phyloP scores from a whole-genome alignment of 1,140 invertebrate species.

The Lineus longissimus region DNA sequence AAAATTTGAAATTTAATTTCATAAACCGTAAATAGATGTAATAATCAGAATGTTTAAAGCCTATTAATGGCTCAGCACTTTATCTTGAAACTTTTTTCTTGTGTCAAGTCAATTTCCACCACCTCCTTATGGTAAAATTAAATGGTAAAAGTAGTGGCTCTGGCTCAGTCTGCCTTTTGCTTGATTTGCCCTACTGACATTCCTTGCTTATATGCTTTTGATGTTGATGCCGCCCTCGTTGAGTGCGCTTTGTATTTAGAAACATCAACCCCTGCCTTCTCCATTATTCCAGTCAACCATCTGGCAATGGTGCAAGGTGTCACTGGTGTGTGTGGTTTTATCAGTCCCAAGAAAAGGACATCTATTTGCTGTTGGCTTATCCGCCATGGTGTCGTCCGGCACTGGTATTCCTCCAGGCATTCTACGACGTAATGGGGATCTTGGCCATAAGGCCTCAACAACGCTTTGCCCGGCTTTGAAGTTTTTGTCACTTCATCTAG shows the following conservation, averaged over 20 bases:
- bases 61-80: not conserved
- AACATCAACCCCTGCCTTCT: not conserved
- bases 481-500: not conserved
- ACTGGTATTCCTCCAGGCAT: not conserved
- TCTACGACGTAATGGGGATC: not conserved
- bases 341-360: not conserved
- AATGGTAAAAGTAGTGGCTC: slow-evolving; percentile 9
- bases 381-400: not conserved
- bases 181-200: not conserved
- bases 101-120: not conserved
- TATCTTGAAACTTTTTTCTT: not conserved
- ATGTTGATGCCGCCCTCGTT: not conserved
- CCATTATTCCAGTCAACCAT: not conserved
- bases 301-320: slow-evolving; percentile 4
- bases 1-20: slow-evolving; percentile 18
- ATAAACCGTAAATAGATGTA: slow-evolving; percentile 17
- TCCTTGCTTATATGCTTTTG: not conserved
- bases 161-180: slow-evolving; percentile 12
- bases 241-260: not conserved
- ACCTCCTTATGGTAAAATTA: slow-evolving; percentile 8
- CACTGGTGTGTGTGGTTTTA: not conserved
- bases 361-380: not conserved
- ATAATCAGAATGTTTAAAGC: slow-evolving; percentile 20
- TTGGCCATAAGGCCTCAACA: not conserved
- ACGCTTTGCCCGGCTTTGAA: not conserved